Evolutionary conservation across 2,113 vertebrate species (phyloP), one percentile per base, ranked within the genome.

Genomic region (Cinclus cinclus): DNA sequence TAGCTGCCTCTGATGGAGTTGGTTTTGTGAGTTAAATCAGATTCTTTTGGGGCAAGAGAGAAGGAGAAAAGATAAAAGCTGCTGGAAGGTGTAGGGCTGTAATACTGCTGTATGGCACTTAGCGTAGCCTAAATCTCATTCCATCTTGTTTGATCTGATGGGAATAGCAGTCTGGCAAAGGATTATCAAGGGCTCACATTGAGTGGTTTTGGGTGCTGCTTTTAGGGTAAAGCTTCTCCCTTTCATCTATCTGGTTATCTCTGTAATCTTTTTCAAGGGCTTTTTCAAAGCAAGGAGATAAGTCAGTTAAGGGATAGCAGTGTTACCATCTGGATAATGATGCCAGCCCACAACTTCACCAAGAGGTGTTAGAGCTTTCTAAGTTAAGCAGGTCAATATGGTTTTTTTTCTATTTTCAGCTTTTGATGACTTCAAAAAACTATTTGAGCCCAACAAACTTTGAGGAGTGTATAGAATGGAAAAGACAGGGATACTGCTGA

Each of bases 351-450:
- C 94, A 92, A 33, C 83, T 83, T 94, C 76, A 83, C 83, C 86
- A 70, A 46, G 71, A 94, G 76, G 85, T 74, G 90, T 90, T 67
- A 77, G 76, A 86, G 76, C 60, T 90, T 90, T 83, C 86, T 47
- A 90, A 92, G 83, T 92, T 90, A 96, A 94, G 90, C 95, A 81
- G 83, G 86, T 95, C 92, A 90, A 74, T 89, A 83, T 86, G 78
- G 1, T 25, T 83, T 80, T 71, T 75, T 78, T 87, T 60, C 82
- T 87, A 44, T 93, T 90, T 95, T 92, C 80, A 69, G 42, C 73
- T 67, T 80, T 79, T 58, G 58, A 42, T 92, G 82, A 88, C 74
- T 92, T 88, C 49, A 88, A 20, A 85, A 92, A 93, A 87, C 60
- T 79, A 37, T 76, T 50, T 89, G 86, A 64, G 47, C 37, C 67